These are phyloP conservation scores for Gymnopithys bicolor DNA, from an alignment of 2,797 vertebrate species.

Conservation along the genomic window DNA sequence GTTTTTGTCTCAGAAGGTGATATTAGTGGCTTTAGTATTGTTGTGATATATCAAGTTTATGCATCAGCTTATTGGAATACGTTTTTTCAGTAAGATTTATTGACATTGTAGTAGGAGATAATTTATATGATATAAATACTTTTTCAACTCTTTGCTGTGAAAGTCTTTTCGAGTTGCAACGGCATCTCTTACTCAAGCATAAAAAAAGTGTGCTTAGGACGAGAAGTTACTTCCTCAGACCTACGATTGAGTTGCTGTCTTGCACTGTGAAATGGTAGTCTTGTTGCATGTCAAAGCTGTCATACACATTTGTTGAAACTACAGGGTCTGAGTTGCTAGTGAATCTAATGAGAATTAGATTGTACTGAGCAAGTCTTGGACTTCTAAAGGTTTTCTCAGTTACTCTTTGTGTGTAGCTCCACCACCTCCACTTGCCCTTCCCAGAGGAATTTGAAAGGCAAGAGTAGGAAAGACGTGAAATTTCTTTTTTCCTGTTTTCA, in stretches of 20 bases:
- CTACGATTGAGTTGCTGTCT: background rate
- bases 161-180: background rate
- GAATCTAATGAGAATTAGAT: background rate
- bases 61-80: background rate
- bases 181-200: background rate
- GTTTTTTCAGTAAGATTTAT: background rate
- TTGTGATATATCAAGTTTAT: background rate
- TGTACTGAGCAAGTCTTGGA: background rate
- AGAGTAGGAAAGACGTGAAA: background rate
- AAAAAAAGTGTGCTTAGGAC: background rate
- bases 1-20: background rate
- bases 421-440: accelerated
- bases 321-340: background rate
- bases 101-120: background rate
- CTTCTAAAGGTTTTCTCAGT: background rate
- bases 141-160: background rate
- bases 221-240: background rate
- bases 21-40: background rate
- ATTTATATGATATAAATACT: background rate
- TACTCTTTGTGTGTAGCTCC: background rate
- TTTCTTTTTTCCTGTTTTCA: background rate
- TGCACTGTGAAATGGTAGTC: background rate
- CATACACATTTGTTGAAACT: background rate
- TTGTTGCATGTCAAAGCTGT: accelerated
- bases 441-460: background rate